A percentile compares a stretch with the other conserved stretches of the same genome.
phyloP scores from a whole-genome alignment of 1,140 invertebrate species.

The Ptiloglossa arizonensis region DNA sequence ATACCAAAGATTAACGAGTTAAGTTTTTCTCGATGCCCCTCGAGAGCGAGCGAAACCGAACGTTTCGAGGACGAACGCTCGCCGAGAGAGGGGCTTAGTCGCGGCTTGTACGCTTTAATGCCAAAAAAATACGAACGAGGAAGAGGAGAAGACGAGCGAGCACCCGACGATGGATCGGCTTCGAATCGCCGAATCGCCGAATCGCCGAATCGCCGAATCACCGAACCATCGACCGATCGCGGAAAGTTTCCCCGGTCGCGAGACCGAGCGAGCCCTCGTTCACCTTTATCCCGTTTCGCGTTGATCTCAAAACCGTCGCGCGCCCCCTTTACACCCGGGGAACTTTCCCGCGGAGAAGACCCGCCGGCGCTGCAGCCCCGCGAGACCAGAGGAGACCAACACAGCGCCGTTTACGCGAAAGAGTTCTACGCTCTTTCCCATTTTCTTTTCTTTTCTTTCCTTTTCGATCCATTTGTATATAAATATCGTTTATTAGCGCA shows the following conservation, averaged over 20 bases:
- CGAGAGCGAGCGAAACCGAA: slow-evolving; percentile 24
- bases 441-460: slow-evolving; percentile 75
- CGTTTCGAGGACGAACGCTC: slow-evolving; percentile 12
- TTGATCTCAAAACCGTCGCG: slow-evolving; percentile 1
- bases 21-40: slow-evolving; percentile 74
- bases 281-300: too few species aligned
- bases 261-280: neutral
- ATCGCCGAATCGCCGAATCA: neutral
- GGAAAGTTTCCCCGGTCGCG: neutral
- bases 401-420: slow-evolving; percentile 41
- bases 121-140: slow-evolving; percentile 61
- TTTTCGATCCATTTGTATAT: slow-evolving; percentile 81
- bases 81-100: slow-evolving; percentile 71
- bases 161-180: slow-evolving; percentile 13
- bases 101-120: slow-evolving; percentile 77
- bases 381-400: slow-evolving; percentile 29
- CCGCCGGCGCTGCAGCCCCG: neutral
- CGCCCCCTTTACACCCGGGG: neutral
- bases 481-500: slow-evolving; percentile 79
- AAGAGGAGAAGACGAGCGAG: slow-evolving; percentile 20
- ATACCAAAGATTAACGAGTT: slow-evolving; percentile 78
- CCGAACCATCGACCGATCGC: neutral
- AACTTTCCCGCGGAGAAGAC: neutral
- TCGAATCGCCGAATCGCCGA: neutral
- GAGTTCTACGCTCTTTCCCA: slow-evolving; percentile 51